Conservation (phyloP, 2,888 invertebrate species). For the Cabera pusaria region DNA sequence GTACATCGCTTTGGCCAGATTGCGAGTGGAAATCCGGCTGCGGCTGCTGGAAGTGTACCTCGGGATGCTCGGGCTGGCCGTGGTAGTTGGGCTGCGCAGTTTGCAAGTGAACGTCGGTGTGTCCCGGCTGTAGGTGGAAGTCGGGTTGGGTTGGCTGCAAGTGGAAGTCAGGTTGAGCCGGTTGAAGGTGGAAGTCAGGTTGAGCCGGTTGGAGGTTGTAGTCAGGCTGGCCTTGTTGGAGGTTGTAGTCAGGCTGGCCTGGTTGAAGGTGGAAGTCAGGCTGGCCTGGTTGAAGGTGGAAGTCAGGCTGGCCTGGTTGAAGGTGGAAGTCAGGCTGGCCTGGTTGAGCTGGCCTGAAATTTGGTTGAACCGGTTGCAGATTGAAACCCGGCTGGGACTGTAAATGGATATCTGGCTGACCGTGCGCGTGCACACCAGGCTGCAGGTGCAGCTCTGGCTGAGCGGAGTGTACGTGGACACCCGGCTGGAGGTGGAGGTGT, state of each 20-base stretch:
- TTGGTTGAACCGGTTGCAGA: slow-evolving; percentile 26
- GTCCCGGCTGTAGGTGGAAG: slow-evolving; percentile 18
- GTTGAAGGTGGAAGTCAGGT: slow-evolving; percentile 21
- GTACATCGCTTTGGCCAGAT: too few species aligned
- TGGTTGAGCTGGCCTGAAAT: slow-evolving; percentile 15
- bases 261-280: slow-evolving; percentile 20
- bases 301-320: slow-evolving; percentile 28
- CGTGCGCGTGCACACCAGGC: slow-evolving; percentile 25
- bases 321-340: slow-evolving; percentile 20
- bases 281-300: slow-evolving; percentile 24
- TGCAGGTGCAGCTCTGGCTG: slow-evolving; percentile 33
- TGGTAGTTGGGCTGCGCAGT: slow-evolving; percentile 25
- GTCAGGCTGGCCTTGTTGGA: slow-evolving; percentile 21
- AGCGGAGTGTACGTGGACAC: slow-evolving; percentile 30
- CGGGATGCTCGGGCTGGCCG: slow-evolving; percentile 41
- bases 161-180: slow-evolving; percentile 18
- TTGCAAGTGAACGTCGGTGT: slow-evolving; percentile 17
- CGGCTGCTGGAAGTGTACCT: slow-evolving; percentile 21
- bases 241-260: slow-evolving; percentile 25
- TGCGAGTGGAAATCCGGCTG: slow-evolving; percentile 34
- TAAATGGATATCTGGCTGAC: slow-evolving; percentile 26
- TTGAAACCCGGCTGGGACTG: slow-evolving; percentile 25
- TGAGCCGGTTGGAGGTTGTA: slow-evolving; percentile 18
- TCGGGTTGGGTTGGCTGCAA: slow-evolving; percentile 22
- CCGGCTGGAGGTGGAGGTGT: slow-evolving; percentile 27